Conservation (phyloP, 2,113 vertebrate species). For the Ranitomeya variabilis region DNA sequence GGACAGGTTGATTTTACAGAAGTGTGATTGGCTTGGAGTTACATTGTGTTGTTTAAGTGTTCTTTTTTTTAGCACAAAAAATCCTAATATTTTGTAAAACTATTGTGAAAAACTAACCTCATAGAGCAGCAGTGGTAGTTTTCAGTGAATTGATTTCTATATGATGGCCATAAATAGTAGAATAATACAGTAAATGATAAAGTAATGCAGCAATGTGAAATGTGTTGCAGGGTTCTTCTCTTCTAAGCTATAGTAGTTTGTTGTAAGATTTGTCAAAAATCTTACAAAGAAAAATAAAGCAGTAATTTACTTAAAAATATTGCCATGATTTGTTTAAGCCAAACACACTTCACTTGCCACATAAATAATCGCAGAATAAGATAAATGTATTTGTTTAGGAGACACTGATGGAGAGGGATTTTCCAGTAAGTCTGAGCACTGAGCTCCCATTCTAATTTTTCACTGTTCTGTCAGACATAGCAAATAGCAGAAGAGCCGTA, state of each 20-base stretch:
- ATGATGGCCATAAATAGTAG: background rate
- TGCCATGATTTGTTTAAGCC: conserved; percentile 28
- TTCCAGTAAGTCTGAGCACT: conserved; percentile 19
- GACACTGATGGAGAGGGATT: conserved; percentile 48
- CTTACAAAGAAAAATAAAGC: background rate
- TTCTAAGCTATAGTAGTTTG: background rate
- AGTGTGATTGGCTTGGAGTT: too few relatives aligned
- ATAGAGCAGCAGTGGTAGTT: too few relatives aligned
- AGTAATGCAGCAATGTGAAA: background rate
- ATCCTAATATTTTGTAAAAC: too few relatives aligned
- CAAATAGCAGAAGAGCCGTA: conserved; percentile 38
- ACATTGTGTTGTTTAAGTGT: too few relatives aligned
- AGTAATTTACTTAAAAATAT: conserved; percentile 25
- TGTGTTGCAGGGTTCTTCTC: background rate
- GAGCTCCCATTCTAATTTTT: conserved; percentile 61
- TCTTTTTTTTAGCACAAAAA: too few relatives aligned
- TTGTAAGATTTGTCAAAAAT: background rate
- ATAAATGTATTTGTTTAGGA: conserved; percentile 57
- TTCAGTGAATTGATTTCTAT: background rate
- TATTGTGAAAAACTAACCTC: too few relatives aligned
- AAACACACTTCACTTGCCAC: conserved; percentile 35
- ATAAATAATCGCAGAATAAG: conserved; percentile 49
- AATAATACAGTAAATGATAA: background rate
- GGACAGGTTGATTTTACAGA: too few relatives aligned
- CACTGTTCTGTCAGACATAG: conserved; percentile 64